Base-by-base conservation (phyloP, 1,140 invertebrate species). In the Phthorimaea operculella region DNA sequence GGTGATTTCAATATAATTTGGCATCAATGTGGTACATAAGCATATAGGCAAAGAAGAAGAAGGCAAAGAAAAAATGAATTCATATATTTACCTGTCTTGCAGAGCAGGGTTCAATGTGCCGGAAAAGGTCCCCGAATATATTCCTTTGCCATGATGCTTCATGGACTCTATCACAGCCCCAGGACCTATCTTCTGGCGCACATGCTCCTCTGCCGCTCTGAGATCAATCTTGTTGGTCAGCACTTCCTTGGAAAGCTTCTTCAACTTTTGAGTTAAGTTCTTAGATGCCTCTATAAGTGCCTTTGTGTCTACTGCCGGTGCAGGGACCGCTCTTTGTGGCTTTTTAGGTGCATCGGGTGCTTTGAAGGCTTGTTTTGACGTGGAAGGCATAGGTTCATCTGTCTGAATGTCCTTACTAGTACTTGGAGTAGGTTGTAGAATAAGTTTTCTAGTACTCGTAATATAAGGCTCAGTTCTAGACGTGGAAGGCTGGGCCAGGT, bases 41-140 rank as follows among this genome's bases (percentile, higher is more conserved):
- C n/a, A n/a, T n/a, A n/a, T n/a, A n/a, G n/a, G n/a, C n/a, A n/a
- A n/a, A n/a, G 21, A 28, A 28, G 6, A 28, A 28, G 2, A 28
- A 28, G 21, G 39, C 9, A 42, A 3, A 14, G 3, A 42, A 42
- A 42, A n/a, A 42, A n/a, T 42, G 39, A 8, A 42, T 42, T 44
- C 54, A 28, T 4, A 28, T 28, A 28, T 28, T 76, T 62, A 87
- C 60, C 91, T 90, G 79, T 98, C 96, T 84, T 98, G 96, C 12
- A 98, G 87, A n/a, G 95, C 93, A 55, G 96, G 96, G 86, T 97
- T 97, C 11, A 98, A 79, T 8, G 96, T 97, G 33, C 96, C 96
- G 77, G 91, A 90, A 79, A 92, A 92, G 21, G 93, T 94, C 36
- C 93, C 93, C 15, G 93, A 94, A 74, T 94, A 94, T 51, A 94